Conservation (phyloP, 1,140 invertebrate genomes). For the Diprion similis region DNA sequence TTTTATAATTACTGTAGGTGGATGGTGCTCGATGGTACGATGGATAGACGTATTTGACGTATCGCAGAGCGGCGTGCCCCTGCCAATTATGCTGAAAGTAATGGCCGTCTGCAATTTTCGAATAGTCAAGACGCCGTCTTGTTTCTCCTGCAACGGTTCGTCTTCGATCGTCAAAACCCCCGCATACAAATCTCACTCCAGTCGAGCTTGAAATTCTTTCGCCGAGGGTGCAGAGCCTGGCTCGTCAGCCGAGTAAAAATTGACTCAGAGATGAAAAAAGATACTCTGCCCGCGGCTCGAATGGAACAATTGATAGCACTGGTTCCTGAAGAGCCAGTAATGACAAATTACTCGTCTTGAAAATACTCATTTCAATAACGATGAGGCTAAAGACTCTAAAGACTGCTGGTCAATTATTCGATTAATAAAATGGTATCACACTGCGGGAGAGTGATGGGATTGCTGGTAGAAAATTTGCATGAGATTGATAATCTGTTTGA, state of each 20-base stretch:
- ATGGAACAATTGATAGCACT: too few species aligned
- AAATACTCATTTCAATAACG: too few species aligned
- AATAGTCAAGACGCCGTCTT: background rate
- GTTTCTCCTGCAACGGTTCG: background rate
- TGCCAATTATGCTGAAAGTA: slow-evolving; percentile 1
- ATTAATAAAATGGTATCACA: too few species aligned
- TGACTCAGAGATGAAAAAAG: background rate
- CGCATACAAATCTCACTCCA: background rate
- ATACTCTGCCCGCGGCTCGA: background rate
- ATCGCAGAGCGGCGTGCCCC: background rate
- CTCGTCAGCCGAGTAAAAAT: background rate
- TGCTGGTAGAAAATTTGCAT: too few species aligned
- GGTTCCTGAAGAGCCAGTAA: too few species aligned
- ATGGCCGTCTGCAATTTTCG: background rate
- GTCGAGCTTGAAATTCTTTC: slow-evolving; percentile 1
- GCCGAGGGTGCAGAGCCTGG: background rate
- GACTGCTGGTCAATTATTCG: too few species aligned
- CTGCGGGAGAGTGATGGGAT: too few species aligned
- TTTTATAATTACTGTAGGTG: background rate
- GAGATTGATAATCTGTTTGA: too few species aligned
- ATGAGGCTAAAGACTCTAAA: too few species aligned
- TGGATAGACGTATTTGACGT: background rate
- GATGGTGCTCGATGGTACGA: background rate
- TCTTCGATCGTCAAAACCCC: background rate
- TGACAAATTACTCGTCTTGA: too few species aligned